A percentile compares a stretch with the other conserved stretches of the same genome.
Evolutionary conservation across 2,888 invertebrate species (phyloP).

Genomic region (Sicus ferrugineus): DNA sequence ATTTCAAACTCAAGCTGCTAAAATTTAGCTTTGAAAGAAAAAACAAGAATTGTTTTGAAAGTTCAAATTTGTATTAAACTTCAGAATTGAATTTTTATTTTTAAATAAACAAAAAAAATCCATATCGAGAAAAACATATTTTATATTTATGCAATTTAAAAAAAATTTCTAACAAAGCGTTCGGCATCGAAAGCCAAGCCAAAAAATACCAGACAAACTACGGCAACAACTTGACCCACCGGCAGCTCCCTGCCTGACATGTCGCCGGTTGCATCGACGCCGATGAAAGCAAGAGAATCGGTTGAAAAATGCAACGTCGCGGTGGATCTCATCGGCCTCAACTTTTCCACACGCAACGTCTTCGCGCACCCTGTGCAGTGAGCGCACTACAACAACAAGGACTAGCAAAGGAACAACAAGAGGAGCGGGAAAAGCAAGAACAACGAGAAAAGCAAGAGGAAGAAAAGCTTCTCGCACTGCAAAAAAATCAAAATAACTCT

Average conservation of each 20-base stretch:
- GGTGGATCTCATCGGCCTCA: not conserved
- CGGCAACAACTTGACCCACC: not conserved
- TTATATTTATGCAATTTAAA: conserved; percentile 18
- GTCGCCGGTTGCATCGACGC: not conserved
- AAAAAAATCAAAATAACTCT: too few species aligned
- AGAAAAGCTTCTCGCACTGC: not conserved
- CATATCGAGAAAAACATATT: not conserved
- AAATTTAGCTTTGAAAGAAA: too few species aligned
- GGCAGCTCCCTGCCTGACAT: conserved; percentile 4
- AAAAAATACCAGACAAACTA: too few species aligned
- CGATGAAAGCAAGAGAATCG: not conserved
- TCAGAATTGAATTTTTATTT: too few species aligned
- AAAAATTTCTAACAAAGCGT: conserved; percentile 3
- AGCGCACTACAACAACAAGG: not conserved
- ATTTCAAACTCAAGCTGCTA: not conserved
- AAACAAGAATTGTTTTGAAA: not conserved
- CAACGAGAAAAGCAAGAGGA: conserved; percentile 4
- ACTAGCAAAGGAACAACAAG: not conserved
- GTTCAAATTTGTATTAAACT: not conserved
- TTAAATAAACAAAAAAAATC: conserved; percentile 14
- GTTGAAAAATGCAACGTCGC: conserved; percentile 4
- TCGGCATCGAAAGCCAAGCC: not conserved
- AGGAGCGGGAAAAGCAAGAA: conserved; percentile 12
- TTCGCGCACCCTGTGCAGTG: not conserved
- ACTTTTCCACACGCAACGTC: not conserved